Evolutionary conservation across 2,888 invertebrate genomes (phyloP).

Genomic region (Drosophila seclusa): DNA sequence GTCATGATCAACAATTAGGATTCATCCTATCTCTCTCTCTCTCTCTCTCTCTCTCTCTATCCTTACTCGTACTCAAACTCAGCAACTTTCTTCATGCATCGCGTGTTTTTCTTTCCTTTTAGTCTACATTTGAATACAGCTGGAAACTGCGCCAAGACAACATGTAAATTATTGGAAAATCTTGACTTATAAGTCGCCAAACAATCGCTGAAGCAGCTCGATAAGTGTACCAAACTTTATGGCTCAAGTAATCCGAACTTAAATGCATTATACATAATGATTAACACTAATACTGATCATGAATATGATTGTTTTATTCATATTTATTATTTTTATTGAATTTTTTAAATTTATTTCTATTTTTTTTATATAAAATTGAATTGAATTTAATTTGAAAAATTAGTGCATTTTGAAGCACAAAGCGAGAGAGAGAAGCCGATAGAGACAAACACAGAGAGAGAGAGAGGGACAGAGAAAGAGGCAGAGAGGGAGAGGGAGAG

Average conservation of each 20-base stretch:
- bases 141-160: slow-evolving; percentile 27
- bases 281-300: background rate
- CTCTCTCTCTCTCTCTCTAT: background rate
- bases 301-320: background rate
- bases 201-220: background rate
- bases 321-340: background rate
- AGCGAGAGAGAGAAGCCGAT: background rate
- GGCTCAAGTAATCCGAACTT: background rate
- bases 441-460: background rate
- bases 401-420: background rate
- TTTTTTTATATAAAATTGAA: background rate
- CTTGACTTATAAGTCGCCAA: slow-evolving; percentile 1
- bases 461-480: background rate
- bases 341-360: background rate
- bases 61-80: background rate
- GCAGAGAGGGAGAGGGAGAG: background rate
- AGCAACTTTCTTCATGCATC: slow-evolving; percentile 12
- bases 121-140: slow-evolving; percentile 34
- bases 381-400: background rate
- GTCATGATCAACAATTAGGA: slow-evolving; percentile 53
- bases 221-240: background rate
- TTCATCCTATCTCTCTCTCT: background rate
- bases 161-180: slow-evolving; percentile 41
- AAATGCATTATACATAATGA: background rate
- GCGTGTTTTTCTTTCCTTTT: background rate